A percentile compares a stretch with the other conserved stretches of the same genome.
These are phyloP conservation scores for Nothobranchius furzeri DNA, from an alignment of 2,113 vertebrate genomes.

Conservation along the genomic window DNA sequence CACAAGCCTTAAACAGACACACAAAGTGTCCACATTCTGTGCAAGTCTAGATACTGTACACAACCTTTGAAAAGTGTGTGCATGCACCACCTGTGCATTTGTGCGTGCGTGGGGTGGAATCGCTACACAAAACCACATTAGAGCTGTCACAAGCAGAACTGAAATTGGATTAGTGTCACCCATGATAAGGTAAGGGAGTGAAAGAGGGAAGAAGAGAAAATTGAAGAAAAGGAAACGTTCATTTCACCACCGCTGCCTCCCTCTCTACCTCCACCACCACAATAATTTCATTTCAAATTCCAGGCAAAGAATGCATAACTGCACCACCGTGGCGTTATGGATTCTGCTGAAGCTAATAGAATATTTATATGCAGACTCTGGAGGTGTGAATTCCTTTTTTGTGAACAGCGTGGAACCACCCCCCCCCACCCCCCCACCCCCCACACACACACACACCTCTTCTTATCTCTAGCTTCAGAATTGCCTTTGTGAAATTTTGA, in stretches of 20 bases:
- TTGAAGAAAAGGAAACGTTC: conserved; percentile 77
- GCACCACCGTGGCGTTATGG: conserved; percentile 63
- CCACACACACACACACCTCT: conserved; percentile 9
- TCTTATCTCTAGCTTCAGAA: conserved; percentile 44
- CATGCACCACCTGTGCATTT: conserved; percentile 21
- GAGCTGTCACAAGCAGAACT: conserved; percentile 69
- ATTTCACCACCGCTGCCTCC: conserved; percentile 48
- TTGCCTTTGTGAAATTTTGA: conserved; percentile 71
- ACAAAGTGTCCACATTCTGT: background rate
- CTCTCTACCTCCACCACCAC: conserved; percentile 41
- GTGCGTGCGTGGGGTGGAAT: conserved; percentile 41
- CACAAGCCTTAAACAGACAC: background rate
- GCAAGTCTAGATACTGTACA: conserved; percentile 24
- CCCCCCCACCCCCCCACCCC: background rate
- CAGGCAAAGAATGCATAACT: conserved; percentile 72
- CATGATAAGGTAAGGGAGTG: conserved; percentile 73
- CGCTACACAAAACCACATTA: conserved; percentile 72
- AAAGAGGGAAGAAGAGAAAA: conserved; percentile 74
- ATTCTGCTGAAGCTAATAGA: conserved; percentile 78
- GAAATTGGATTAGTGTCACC: conserved; percentile 82
- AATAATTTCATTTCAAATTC: conserved; percentile 82
- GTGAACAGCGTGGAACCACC: conserved; percentile 24
- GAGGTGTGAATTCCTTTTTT: conserved; percentile 53
- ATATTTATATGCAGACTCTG: conserved; percentile 79
- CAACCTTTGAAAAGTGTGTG: conserved; percentile 47